A percentile compares a stretch with the other conserved stretches of the same genome.
Conservation (phyloP, 2,797 vertebrate species). For the Sebastiscus tertius region DNA sequence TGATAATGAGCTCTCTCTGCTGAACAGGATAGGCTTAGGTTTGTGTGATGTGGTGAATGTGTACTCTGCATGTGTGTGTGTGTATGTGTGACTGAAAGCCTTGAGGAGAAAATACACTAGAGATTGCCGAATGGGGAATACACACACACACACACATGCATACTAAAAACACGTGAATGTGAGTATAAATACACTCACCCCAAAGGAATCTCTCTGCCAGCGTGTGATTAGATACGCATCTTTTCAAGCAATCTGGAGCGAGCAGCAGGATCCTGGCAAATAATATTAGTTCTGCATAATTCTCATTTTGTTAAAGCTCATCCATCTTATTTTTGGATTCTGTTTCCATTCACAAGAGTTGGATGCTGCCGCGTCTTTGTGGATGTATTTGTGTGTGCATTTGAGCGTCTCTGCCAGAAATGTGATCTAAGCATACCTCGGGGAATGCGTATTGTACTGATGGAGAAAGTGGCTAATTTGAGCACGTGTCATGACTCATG, state of each 20-base stretch:
- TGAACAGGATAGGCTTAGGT: conserved; percentile 1
- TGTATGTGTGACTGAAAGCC: background rate
- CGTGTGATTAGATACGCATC: conserved; percentile 63
- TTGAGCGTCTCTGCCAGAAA: conserved; percentile 12
- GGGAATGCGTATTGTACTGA: conserved; percentile 17
- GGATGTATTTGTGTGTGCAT: conserved; percentile 16
- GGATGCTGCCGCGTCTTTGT: conserved; percentile 16
- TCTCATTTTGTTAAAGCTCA: conserved; percentile 54
- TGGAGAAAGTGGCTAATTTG: conserved; percentile 40
- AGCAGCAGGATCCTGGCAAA: conserved; percentile 59
- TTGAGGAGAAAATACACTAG: conserved; percentile 14
- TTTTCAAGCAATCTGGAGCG: conserved; percentile 67
- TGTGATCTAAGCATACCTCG: conserved; percentile 33
- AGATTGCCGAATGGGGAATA: background rate
- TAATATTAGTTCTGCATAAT: conserved; percentile 59
- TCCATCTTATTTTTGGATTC: conserved; percentile 56
- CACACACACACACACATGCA: conserved; percentile 20
- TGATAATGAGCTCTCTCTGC: conserved; percentile 9
- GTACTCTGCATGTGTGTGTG: background rate
- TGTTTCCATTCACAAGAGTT: conserved; percentile 56
- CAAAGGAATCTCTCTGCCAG: conserved; percentile 53
- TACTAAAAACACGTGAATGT: conserved; percentile 18
- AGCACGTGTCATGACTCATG: conserved; percentile 33
- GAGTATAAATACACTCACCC: conserved; percentile 35
- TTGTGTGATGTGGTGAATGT: background rate